Base-by-base conservation (phyloP, 2,888 invertebrate genomes). In the Torymus tubicola region DNA sequence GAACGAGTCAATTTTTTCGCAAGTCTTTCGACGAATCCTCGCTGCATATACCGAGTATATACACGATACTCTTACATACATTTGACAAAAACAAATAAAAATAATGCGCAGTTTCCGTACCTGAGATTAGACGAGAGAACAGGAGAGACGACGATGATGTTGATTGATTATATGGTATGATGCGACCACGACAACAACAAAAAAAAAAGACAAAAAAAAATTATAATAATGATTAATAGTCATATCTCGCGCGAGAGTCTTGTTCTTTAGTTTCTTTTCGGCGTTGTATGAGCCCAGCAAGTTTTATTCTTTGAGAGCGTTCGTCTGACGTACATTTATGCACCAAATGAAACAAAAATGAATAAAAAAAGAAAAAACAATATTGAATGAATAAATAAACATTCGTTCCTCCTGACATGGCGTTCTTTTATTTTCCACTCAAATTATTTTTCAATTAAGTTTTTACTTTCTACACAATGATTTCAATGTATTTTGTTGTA, bases 321-420 rank as follows among this genome's bases (percentile, higher is more conserved):
- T 79, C 55, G 55, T 72, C 73, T 57, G 68, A 73, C 55, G 50
- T 63, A 60, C 18, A 78, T 74, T 81, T 70, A 74, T 81, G 78
- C 74, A 81, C 78, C 65, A 74, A 72, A 77, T 42, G 42, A 42
- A 42, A 42, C 42, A 42, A 42, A 42, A 42, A 42, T 42, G 5
- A 42, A 8, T 42, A 63, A 16, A 53, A 67, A 67, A 71, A 53
- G n/a, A 14, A 63, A 58, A 67, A 72, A 61, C 57, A 61, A 79
- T 80, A 81, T 80, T 73, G 61, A 81, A 57, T 58, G 18, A 78
- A 70, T 81, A 78, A 77, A 81, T 77, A 77, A 78, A 65, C n/a
- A 74, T 74, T 74, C 24, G 73, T 78, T 78, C 58, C 74, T 81
- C 72, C 67, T 71, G 24, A 72, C 2, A 55, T 53, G 42, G 63